Conservation (phyloP, 2,888 invertebrate genomes). For the Athripsodes cinereus region DNA sequence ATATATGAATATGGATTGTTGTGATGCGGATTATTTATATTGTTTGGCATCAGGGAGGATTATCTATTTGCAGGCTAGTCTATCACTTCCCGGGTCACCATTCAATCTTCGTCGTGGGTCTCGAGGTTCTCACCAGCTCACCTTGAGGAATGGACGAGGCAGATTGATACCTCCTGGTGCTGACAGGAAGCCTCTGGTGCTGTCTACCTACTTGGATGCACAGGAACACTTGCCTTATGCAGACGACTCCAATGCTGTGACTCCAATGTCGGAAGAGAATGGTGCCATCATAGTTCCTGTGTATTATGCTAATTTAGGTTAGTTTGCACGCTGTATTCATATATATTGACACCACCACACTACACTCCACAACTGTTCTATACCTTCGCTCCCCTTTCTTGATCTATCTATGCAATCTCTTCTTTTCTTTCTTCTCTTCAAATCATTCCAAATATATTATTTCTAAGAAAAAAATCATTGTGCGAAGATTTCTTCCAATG, state of each 20-base stretch:
- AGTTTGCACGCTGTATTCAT: slow-evolving; percentile 28
- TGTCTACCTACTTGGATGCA: slow-evolving; percentile 90
- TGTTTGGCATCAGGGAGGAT: slow-evolving; percentile 12
- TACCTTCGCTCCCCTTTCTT: too few species aligned
- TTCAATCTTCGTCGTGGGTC: slow-evolving; percentile 89
- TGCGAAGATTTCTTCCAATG: too few species aligned
- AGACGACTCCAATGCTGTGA: slow-evolving; percentile 95
- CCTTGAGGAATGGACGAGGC: slow-evolving; percentile 76
- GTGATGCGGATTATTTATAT: background rate
- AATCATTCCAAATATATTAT: too few species aligned
- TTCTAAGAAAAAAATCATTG: too few species aligned
- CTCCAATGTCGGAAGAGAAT: slow-evolving; percentile 97
- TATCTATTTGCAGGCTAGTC: slow-evolving; percentile 68
- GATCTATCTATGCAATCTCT: too few species aligned
- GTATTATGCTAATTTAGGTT: slow-evolving; percentile 80
- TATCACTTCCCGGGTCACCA: slow-evolving; percentile 95
- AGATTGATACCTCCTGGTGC: slow-evolving; percentile 74
- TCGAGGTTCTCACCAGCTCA: slow-evolving; percentile 88
- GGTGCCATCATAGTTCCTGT: slow-evolving; percentile 91
- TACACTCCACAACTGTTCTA: too few species aligned
- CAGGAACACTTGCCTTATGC: slow-evolving; percentile 95
- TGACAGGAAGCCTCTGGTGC: slow-evolving; percentile 88
- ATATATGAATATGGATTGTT: background rate
- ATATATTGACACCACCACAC: slow-evolving; percentile 3
- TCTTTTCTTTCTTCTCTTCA: too few species aligned